A percentile compares a stretch with the other conserved stretches of the same genome.
Evolutionary conservation across 2,113 vertebrate genomes (phyloP).

Genomic region (Xenotilapia leptura): DNA sequence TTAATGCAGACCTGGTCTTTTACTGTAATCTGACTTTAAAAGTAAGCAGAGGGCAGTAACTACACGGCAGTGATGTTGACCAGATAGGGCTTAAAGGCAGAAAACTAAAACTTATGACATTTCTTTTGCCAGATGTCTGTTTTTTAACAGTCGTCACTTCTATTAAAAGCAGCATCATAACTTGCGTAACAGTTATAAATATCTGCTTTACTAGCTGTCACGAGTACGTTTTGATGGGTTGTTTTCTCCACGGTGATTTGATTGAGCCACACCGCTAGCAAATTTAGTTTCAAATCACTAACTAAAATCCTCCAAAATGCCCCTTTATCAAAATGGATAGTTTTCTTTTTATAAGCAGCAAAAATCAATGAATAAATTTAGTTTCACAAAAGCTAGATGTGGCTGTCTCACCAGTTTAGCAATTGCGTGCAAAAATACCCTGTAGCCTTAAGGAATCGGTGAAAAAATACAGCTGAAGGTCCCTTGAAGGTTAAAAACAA

Average conservation of each 20-base stretch:
- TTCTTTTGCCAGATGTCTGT: not conserved
- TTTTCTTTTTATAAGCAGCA: not conserved
- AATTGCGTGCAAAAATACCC: not conserved
- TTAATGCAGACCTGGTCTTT: not conserved
- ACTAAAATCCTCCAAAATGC: not conserved
- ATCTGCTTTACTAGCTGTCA: not conserved
- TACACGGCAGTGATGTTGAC: not conserved
- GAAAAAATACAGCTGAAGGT: not conserved
- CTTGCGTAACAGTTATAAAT: not conserved
- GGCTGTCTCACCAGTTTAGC: not conserved
- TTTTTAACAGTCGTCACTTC: not conserved
- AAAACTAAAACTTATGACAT: not conserved
- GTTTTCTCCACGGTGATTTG: not conserved
- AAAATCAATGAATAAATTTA: not conserved
- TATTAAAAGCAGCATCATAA: not conserved
- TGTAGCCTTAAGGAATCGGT: not conserved
- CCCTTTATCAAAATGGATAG: not conserved
- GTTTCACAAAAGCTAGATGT: not conserved
- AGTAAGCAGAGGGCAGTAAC: not conserved
- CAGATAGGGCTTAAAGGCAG: not conserved
- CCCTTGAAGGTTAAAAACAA: slow-evolving; percentile 19
- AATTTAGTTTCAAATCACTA: not conserved
- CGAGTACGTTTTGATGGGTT: not conserved
- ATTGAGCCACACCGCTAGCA: not conserved
- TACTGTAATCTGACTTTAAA: not conserved